These are phyloP conservation scores for Protophormia terraenovae DNA, from an alignment of 2,888 invertebrate species.

Conservation along the genomic window DNA sequence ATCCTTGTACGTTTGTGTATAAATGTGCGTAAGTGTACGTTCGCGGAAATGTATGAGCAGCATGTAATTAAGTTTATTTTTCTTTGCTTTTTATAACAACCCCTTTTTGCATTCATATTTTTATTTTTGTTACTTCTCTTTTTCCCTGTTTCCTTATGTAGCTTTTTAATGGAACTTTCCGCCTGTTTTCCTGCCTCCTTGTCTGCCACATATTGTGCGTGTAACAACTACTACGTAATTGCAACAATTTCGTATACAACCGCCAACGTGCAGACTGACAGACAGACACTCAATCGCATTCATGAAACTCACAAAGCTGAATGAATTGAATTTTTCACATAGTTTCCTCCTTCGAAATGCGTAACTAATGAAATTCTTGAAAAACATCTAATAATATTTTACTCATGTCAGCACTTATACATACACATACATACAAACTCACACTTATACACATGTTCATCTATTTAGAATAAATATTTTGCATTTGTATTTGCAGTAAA, in stretches of 20 bases:
- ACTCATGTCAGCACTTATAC: background rate
- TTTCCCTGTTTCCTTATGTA: background rate
- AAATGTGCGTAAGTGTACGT: background rate
- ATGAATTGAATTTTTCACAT: conserved; percentile 48
- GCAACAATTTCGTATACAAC: conserved; percentile 47
- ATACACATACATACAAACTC: background rate
- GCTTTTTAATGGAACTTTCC: conserved; percentile 34
- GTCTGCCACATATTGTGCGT: conserved; percentile 5
- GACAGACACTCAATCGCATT: background rate
- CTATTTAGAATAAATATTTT: background rate
- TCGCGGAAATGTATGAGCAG: conserved; percentile 12
- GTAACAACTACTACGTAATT: conserved; percentile 45
- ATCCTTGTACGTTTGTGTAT: background rate
- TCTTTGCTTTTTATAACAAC: background rate
- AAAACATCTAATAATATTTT: background rate
- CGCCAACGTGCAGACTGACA: background rate
- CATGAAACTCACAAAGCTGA: background rate
- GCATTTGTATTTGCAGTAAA: background rate
- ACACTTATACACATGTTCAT: background rate
- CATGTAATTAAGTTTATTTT: conserved; percentile 49
- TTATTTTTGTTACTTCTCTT: background rate
- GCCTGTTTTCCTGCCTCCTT: conserved; percentile 17
- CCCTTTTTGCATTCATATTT: conserved; percentile 19
- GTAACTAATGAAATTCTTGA: conserved; percentile 53
- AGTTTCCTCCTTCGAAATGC: conserved; percentile 50